A percentile compares a stretch with the other conserved stretches of the same genome.
Evolutionary conservation across 2,113 vertebrate species (phyloP).

Genomic region (Alethe castanea): DNA sequence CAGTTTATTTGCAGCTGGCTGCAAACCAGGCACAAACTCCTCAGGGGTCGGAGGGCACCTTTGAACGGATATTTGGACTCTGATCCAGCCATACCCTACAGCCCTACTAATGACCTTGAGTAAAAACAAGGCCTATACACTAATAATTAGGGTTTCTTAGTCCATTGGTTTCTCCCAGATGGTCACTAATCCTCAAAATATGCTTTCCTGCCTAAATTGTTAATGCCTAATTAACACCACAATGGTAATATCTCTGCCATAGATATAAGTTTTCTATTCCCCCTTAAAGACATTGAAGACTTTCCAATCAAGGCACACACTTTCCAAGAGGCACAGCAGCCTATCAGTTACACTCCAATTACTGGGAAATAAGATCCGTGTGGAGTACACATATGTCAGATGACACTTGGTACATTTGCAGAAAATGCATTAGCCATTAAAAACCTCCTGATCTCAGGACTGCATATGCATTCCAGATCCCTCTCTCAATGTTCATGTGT

Average conservation of each 20-base stretch:
- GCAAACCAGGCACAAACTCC: neutral
- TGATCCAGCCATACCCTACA: neutral
- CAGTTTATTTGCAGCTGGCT: neutral
- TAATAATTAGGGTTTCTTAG: neutral
- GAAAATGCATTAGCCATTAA: neutral
- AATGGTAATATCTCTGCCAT: neutral
- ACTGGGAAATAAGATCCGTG: neutral
- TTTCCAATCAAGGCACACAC: neutral
- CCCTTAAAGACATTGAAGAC: neutral
- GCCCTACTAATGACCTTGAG: neutral
- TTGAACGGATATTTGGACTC: rapidly evolving
- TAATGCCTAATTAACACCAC: neutral
- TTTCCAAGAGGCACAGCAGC: neutral
- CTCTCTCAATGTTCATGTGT: neutral
- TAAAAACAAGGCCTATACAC: neutral
- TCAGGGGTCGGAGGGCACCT: rapidly evolving
- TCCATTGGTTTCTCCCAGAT: neutral
- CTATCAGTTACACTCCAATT: neutral
- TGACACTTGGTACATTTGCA: neutral
- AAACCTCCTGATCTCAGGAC: neutral
- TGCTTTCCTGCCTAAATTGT: neutral
- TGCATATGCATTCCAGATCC: neutral
- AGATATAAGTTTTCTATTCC: neutral
- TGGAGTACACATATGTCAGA: neutral
- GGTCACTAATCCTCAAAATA: constrained; percentile 20